Evolutionary conservation across 2,888 invertebrate species (phyloP).

Genomic region (Drosophila yooni): DNA sequence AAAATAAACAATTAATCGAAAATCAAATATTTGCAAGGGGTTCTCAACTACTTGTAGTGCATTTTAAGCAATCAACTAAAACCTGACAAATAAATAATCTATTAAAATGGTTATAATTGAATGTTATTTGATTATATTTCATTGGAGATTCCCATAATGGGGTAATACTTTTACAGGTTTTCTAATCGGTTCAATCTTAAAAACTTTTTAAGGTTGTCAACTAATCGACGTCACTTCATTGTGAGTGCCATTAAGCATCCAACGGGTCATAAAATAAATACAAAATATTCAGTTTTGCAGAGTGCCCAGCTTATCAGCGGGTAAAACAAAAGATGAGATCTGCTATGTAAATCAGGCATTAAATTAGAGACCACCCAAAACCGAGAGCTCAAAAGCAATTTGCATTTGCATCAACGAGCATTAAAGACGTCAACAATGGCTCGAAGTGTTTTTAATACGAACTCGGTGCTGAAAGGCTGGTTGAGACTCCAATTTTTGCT

Average conservation of each 20-base stretch:
- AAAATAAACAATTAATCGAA: background rate
- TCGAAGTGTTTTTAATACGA: constrained; percentile 44
- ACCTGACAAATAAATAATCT: background rate
- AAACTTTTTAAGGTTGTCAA: constrained; percentile 54
- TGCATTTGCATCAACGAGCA: constrained; percentile 67
- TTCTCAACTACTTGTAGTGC: background rate
- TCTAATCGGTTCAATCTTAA: constrained; percentile 39
- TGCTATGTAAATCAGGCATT: constrained; percentile 65
- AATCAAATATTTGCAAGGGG: background rate
- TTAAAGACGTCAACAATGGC: constrained; percentile 35
- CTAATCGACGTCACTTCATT: constrained; percentile 74
- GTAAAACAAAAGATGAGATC: constrained; percentile 62
- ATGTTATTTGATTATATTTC: background rate
- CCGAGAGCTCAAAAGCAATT: constrained; percentile 62
- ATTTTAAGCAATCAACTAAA: background rate
- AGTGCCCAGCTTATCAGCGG: constrained; percentile 20
- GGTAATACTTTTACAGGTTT: constrained; percentile 15
- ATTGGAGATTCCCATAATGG: background rate
- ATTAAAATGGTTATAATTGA: background rate
- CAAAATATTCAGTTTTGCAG: constrained; percentile 33
- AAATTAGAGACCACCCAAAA: constrained; percentile 59
- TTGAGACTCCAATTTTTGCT: constrained; percentile 25
- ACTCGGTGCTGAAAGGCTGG: constrained; percentile 13
- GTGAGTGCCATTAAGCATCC: constrained; percentile 48
- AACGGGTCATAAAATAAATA: constrained; percentile 35